Evolutionary conservation across 2,113 vertebrate genomes (phyloP).

Genomic region (Muntiacus muntjak): DNA sequence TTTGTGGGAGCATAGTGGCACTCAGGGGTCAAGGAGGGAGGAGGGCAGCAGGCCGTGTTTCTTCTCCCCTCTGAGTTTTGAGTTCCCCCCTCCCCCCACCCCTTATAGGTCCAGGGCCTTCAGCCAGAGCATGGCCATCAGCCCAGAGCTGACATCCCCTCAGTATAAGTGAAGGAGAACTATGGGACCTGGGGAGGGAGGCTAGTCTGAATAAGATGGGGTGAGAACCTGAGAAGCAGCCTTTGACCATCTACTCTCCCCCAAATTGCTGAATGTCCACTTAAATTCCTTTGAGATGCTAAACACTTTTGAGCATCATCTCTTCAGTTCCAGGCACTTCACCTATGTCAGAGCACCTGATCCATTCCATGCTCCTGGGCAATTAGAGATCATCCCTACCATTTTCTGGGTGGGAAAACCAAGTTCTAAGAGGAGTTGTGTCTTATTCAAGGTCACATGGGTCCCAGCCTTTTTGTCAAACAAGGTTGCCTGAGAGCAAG

Average conservation of each 20-base stretch:
- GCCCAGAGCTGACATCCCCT: background rate
- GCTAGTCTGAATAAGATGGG: background rate
- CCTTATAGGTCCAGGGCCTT: background rate
- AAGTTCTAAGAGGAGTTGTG: background rate
- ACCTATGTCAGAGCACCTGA: background rate
- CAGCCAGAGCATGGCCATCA: background rate
- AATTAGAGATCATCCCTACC: background rate
- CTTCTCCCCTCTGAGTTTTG: background rate
- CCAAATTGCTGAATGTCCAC: background rate
- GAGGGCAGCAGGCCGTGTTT: background rate
- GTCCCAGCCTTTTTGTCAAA: background rate
- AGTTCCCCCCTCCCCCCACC: background rate
- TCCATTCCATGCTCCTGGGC: background rate
- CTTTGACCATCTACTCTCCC: background rate
- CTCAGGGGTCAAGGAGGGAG: background rate
- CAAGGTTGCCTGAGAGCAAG: background rate
- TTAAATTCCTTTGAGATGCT: background rate
- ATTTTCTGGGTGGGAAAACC: background rate
- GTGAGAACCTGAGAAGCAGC: background rate
- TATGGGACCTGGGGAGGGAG: too few relatives aligned
- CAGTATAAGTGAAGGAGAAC: background rate
- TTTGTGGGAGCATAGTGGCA: background rate
- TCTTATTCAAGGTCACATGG: background rate
- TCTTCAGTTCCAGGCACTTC: background rate
- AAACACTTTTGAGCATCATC: background rate